Conservation (phyloP, 1,140 invertebrate species). For the Penaeus vannamei region DNA sequence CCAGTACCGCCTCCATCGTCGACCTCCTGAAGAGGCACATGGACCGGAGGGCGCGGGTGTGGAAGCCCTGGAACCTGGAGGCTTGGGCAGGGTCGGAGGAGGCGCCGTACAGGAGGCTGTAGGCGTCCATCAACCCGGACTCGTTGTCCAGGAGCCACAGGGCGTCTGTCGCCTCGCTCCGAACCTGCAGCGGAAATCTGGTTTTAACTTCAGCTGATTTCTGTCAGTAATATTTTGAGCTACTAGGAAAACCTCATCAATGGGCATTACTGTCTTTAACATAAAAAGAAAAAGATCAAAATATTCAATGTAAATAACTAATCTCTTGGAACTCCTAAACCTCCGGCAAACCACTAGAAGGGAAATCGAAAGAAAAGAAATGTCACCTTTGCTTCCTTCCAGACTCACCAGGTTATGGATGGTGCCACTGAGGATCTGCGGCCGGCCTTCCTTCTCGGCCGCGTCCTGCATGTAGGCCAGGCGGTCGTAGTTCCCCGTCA, state of each 20-base stretch:
- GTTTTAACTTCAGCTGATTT: neutral
- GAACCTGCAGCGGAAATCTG: conserved; percentile 11
- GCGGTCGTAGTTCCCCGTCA: conserved; percentile 73
- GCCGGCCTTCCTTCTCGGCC: conserved; percentile 71
- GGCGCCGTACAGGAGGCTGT: conserved; percentile 70
- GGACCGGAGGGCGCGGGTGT: conserved; percentile 71
- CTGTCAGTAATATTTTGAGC: too few relatives aligned
- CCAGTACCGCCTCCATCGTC: conserved; percentile 69
- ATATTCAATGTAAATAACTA: too few relatives aligned
- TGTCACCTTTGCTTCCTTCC: too few relatives aligned
- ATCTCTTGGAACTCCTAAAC: too few relatives aligned
- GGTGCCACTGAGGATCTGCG: conserved; percentile 71
- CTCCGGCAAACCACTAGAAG: too few relatives aligned
- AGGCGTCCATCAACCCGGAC: conserved; percentile 73
- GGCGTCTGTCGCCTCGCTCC: conserved; percentile 69
- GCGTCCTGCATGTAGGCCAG: conserved; percentile 70
- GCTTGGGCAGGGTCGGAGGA: conserved; percentile 57
- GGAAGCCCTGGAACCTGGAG: conserved; percentile 70
- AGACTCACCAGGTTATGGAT: conserved; percentile 72
- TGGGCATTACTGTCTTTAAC: too few relatives aligned
- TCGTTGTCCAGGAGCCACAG: conserved; percentile 74
- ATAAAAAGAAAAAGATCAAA: too few relatives aligned
- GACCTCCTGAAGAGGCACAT: conserved; percentile 72
- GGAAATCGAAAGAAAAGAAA: neutral
- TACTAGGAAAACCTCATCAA: too few relatives aligned